These are phyloP conservation scores for Philaethria dido DNA, from an alignment of 2,888 invertebrate species.

Conservation along the genomic window DNA sequence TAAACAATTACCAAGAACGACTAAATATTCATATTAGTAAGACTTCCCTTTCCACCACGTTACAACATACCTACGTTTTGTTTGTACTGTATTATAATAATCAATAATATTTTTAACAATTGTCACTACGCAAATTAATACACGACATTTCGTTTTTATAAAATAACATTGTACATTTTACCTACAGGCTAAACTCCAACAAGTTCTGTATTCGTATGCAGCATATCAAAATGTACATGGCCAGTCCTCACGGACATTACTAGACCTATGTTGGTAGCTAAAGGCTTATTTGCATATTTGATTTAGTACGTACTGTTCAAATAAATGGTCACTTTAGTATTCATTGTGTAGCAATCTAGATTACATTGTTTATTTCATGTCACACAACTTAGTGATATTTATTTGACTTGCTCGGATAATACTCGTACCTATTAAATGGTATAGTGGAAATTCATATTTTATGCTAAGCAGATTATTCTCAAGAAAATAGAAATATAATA, in stretches of 20 bases:
- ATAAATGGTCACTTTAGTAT: slow-evolving; percentile 19
- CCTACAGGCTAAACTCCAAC: neutral
- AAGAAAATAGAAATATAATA: too few relatives aligned
- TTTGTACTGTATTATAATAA: neutral
- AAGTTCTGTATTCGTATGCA: slow-evolving; percentile 28
- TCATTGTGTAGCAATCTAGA: neutral
- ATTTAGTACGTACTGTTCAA: slow-evolving; percentile 26
- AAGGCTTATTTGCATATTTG: slow-evolving; percentile 35
- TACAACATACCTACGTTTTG: too few relatives aligned
- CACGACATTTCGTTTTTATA: neutral
- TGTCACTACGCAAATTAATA: neutral
- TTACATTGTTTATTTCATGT: slow-evolving; percentile 1
- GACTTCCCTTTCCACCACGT: too few relatives aligned
- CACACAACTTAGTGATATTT: neutral
- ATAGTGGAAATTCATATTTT: neutral
- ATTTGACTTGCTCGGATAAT: neutral
- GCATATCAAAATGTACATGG: slow-evolving; percentile 34
- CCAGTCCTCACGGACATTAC: slow-evolving; percentile 32
- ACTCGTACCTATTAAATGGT: neutral
- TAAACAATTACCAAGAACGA: too few relatives aligned
- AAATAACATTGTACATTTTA: neutral
- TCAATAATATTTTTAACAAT: neutral
- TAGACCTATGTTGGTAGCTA: slow-evolving; percentile 19
- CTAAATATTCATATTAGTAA: too few relatives aligned
- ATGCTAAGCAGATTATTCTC: neutral